Evolutionary conservation across 2,113 vertebrate genomes (phyloP), one percentile per base, ranked within the genome.

Genomic region (Calonectris borealis): DNA sequence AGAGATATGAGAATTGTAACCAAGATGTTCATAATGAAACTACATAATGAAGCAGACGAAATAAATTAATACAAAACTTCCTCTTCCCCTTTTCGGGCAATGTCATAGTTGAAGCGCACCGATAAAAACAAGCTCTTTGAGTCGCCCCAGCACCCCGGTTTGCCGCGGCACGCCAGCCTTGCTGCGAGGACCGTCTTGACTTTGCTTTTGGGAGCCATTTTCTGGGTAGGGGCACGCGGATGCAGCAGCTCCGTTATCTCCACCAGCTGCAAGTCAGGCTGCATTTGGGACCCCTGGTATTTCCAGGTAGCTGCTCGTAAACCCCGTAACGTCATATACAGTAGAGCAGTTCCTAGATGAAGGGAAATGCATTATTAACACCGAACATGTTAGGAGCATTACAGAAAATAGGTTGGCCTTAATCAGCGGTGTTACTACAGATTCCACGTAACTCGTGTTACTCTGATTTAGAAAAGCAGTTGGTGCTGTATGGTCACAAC

Each of bases 11-110:
- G 98, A 98, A 98, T 97, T 97, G 97, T 98, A 98, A 98, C 98
- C 97, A 97, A 97, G 98, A 97, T 96, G 97, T 97, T 97, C 96
- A 85, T 97, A 97, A 98, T 97, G 98, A 97, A 98, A 94, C 96
- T 94, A 97, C 96, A 97, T 97, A 98, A 98, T 96, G 97, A 98
- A 97, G 96, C 75, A 96, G 97, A 96, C 52, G 95, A 97, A 97
- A 97, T 72, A 95, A 97, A 98, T 98, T 96, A 98, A 94, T 42
- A 93, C 90, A 61, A 72, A 90, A 83, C 93, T 93, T 87, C 81
- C 62, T 44, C 62, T 76, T 86, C 85, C 76, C 86, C 80, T 88
- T 54, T 36, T 20, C 26, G 18, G 32, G 52, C 42, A 76, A 95
- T 11, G 81, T 38, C 85, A 61, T 1, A 91, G 90, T 20, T 80